Base-by-base conservation (phyloP, 1,140 invertebrate species). In the Psix sp. region DNA sequence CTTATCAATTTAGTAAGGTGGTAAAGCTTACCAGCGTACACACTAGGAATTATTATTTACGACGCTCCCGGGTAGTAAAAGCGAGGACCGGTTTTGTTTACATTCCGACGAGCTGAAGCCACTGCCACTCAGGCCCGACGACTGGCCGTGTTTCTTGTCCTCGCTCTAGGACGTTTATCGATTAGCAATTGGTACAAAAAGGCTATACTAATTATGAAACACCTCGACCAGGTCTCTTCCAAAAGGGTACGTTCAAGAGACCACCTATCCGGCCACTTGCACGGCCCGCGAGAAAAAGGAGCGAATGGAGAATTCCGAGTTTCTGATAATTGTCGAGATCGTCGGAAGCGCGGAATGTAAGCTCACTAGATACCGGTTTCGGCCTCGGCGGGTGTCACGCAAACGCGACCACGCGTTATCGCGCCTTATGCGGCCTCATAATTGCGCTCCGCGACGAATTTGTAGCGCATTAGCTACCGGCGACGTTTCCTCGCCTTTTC, bases 401-500 rank as follows among this genome's bases (percentile, higher is more conserved):
- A 67, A 76, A 71, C 56, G 49, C 66, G 49, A 75, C 65, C 43
- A 65, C 65, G 65, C 72, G 59, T 70, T 65, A 74, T 70, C 63
- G 57, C 65, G 31, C 65, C 73, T 70, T 75, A 70, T 70, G 59
- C 62, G 62, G 74, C 26, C 54, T 62, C 66, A 52, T 76, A 74
- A 74, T 74, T 74, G 35, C 39, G 36, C 56, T 21, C 40, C 52
- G 45, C 46, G 66, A 76, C 63, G 67, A 80, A 80, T 77, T 80
- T 71, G 74, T 74, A 67, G 54, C 48, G 63, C 71, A 76, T 79
- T 74, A 77, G 75, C 68, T 62, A 31, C 38, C 63, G 59, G 35
- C 46, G 59, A 63, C 51, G 57, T 70, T 73, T 70, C 71, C 56
- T 60, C 65, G 49, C 52, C 74, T 77, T 77, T 79, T 74, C 77